Evolutionary conservation across 2,888 invertebrate genomes (phyloP), one percentile per base, ranked within the genome.

Genomic region (Buathra laborator): DNA sequence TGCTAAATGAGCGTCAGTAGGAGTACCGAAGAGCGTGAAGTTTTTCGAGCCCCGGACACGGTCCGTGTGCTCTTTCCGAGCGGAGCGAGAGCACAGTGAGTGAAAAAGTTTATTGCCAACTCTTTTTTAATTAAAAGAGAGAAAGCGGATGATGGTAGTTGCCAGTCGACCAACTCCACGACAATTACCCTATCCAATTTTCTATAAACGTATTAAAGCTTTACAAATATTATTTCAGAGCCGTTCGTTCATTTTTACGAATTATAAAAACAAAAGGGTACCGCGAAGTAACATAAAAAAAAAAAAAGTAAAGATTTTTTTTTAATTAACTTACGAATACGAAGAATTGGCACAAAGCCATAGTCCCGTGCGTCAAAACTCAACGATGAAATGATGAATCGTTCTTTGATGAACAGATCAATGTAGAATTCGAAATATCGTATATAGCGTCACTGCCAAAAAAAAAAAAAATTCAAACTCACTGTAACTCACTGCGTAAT

Each of bases 61-160:
- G 24, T 76, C 37, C 51, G 53, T 12, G 24, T 83, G 44, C 71
- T 19, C 48, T 37, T 9, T 37, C 37, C 37, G 37, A 48, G 56
- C 56, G 19, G 48, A 71, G 56, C 71, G 66, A 29, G 51, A 70
- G 43, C 7, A 37, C 59, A 9, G 56, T 37, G 62, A 51, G 44
- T 29, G n/a, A 53, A 43, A 80, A 66, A 83, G 67, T 68, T 78
- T 62, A 74, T 81, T 74, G 68, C 59, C 72, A 78, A 77, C 62
- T 74, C 46, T 53, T 64, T 53, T 81, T 74, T 74, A 84, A 84
- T 84, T 70, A 84, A 74, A 74, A 62, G 53, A 77, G 77, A 24
- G 64, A 71, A 75, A 76, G 32, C 48, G 32, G 32, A 44, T 6
- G 24, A 19, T 16, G 32, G 64, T 4, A 24, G n/a, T 46, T 12